Evolutionary conservation across 2,113 vertebrate species (phyloP).

Genomic region (Microcebus jonahi): DNA sequence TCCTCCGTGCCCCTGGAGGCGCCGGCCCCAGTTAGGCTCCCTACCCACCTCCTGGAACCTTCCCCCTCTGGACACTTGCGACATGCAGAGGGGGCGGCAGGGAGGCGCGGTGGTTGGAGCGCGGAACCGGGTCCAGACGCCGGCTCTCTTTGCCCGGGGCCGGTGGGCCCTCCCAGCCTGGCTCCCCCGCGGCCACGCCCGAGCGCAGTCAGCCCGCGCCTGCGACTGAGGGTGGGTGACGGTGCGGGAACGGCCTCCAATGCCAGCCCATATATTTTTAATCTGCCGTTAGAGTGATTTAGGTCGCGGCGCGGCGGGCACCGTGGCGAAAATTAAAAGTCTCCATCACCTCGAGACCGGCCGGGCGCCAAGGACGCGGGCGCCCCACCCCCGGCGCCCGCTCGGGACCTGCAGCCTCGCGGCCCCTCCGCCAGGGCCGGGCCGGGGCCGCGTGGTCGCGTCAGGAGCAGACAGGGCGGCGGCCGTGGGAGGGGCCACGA

Average conservation of each 20-base stretch:
- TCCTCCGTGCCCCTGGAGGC: neutral
- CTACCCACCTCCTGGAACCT: too few species aligned
- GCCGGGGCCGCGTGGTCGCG: too few species aligned
- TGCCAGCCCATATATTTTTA: constrained; percentile 66
- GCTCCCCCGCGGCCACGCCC: neutral
- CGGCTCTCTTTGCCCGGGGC: neutral
- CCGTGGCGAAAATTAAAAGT: constrained; percentile 46
- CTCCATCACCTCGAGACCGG: constrained; percentile 21
- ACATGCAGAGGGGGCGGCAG: neutral
- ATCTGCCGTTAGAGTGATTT: constrained; percentile 66
- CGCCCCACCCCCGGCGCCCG: too few species aligned
- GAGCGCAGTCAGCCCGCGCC: neutral
- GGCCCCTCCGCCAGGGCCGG: too few species aligned
- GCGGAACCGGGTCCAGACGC: neutral
- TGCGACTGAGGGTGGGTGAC: too few species aligned
- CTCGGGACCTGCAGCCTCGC: too few species aligned
- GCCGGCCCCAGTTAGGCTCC: neutral
- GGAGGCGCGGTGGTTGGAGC: too few species aligned
- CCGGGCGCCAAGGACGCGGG: neutral
- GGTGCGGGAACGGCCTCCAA: neutral
- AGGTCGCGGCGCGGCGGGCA: neutral
- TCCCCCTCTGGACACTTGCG: neutral
- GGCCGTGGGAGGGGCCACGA: too few species aligned
- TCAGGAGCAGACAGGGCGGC: too few species aligned
- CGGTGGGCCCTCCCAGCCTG: neutral